Percentiles rank a stretch among this genome's conserved stretches.
Conservation (phyloP, 2,888 invertebrate genomes). For the Boloria euphrosyne region DNA sequence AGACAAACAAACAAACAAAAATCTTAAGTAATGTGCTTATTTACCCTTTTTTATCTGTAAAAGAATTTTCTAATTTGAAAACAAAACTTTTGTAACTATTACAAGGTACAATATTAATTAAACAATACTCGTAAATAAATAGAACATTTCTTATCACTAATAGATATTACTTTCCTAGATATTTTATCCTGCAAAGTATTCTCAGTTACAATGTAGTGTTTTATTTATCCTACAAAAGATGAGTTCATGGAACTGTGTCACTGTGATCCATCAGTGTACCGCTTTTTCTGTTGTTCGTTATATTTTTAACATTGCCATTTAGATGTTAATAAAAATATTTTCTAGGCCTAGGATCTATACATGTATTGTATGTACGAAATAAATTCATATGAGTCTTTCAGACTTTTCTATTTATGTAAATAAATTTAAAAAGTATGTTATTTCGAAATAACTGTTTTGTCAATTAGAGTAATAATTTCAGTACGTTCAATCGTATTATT, state of each 20-base stretch:
- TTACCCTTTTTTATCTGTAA: not conserved
- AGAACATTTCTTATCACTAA: no score
- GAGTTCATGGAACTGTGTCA: conserved; percentile 14
- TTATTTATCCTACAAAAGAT: conserved; percentile 16
- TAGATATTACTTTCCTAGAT: no score
- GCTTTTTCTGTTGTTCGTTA: not conserved
- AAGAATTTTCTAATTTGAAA: not conserved
- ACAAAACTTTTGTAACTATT: not conserved
- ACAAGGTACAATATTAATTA: not conserved
- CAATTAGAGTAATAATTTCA: no score
- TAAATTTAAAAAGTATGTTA: no score
- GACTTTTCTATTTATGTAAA: no score
- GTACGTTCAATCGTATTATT: no score
- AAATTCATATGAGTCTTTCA: no score
- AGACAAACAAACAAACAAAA: not conserved
- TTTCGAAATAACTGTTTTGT: no score
- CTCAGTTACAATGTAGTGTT: conserved; percentile 2
- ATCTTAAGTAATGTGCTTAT: not conserved
- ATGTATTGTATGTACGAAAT: no score
- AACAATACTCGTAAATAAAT: no score
- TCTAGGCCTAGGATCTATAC: not conserved
- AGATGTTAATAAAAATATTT: not conserved
- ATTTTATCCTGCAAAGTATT: no score
- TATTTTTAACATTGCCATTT: conserved; percentile 6
- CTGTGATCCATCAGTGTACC: conserved; percentile 12